Evolutionary conservation across 1,140 invertebrate genomes (phyloP), one percentile per base, ranked within the genome.

Genomic region (Papilio dardanus): DNA sequence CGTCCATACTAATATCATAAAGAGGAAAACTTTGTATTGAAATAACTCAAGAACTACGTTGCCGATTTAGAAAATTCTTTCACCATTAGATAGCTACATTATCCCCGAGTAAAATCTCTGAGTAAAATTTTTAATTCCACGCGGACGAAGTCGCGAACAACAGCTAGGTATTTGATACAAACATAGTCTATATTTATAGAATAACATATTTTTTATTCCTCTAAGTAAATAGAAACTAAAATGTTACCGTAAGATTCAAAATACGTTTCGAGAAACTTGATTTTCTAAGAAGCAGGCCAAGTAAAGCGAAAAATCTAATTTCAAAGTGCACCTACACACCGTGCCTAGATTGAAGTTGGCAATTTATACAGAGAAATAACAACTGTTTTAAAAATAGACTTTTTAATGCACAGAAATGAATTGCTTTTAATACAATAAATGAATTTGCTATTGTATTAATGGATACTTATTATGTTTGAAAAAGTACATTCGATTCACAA

Each of bases 291-390:
- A 58, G 54, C 24, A 62, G 24, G 54, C 54, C 54, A 62, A 28
- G 54, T 62, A 28, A 62, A 62, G 54, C 54, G 54, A 62, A 62
- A 62, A 62, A 62, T 62, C 54, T 62, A 62, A 62, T 62, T 62
- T 62, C 54, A 62, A 62, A 62, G 21, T 62, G 54, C 54, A 62
- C 24, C 10, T 62, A 62, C 54, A 62, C 54, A 62, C 21, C 10
- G 54, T 62, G 24, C 21, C 24, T 62, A 28, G 21, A 30, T 62
- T 28, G 54, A 62, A 62, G 54, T 62, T 30, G 54, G 24, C 54
- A 62, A 62, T 62, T 62, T 62, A 28, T 62, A n/a, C 24, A 10
- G 21, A 3, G 12, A 62, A 62, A 62, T 28, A 62, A 10, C 24
- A 62, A 62, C 12, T 62, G 54, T 24, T 28, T 28, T 28, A 62